Evolutionary conservation across 2,113 vertebrate species (phyloP), one percentile per base, ranked within the genome.

Genomic region (Archilochus colubris): DNA sequence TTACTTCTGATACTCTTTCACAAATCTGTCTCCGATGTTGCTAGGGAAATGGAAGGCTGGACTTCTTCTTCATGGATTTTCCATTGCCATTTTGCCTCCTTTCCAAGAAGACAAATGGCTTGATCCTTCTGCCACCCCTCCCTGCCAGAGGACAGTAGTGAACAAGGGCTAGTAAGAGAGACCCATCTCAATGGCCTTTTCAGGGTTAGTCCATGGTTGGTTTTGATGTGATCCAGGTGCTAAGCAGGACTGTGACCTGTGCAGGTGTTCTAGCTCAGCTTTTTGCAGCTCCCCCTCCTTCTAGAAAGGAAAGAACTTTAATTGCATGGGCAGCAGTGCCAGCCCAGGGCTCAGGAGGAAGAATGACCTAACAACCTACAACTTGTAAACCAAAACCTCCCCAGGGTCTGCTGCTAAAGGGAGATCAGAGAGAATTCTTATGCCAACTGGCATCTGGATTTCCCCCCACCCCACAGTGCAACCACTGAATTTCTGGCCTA

Each of bases 381-480:
- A 57, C 40, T 81, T 68, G 79, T 93, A 95, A 96, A 70, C 48
- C 30, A 88, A 95, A 86, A 91, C 88, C 79, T 94, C 79, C 79
- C 64, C 20, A 57, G 76, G 50, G 85, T 36, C 64, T 95, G 88
- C 82, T 93, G 59, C 82, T 80, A 77, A 74, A 92, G 90, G 61
- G 55, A 86, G 93, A 93, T 90, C 74, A 93, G 59, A 92, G 68
- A 87, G 76, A 85, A 94, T 72, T 94, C 68, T 72, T 94, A 9
- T 1, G 12, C 82, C 82, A 96, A 1, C 14, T 89, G 91, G 75
- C 76, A 88, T 91, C 64, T 95, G 72, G 51, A 64, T 91, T 91
- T 43, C 40, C 36, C 81, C 57, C 25, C 6, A 7, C 9, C 8
- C 46, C 20, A 2, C 7, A 5, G 5, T 10, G 25, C 53, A 89